Conservation (phyloP, 2,113 vertebrate species). For the Lepus timidus region DNA sequence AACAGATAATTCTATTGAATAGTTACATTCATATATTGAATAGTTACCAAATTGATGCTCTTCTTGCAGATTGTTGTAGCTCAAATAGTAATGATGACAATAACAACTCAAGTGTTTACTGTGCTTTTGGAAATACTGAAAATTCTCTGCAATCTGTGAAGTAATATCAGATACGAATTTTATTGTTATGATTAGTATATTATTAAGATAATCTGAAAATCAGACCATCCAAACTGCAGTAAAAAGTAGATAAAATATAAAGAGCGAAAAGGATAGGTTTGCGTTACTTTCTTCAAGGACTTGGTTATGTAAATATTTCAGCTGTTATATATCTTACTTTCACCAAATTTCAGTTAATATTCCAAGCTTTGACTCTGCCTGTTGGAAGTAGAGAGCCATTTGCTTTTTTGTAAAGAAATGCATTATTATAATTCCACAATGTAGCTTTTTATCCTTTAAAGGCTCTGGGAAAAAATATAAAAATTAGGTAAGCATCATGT, state of each 20-base stretch:
- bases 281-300: background rate
- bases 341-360: background rate
- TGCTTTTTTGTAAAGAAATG: background rate
- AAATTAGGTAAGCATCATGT: slow-evolving; percentile 58
- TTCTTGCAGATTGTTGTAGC: background rate
- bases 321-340: background rate
- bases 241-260: background rate
- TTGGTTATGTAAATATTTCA: background rate
- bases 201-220: background rate
- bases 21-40: background rate
- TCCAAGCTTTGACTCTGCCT: background rate
- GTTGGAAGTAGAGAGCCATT: background rate
- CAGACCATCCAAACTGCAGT: background rate
- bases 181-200: background rate
- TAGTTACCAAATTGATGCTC: background rate
- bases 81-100: background rate
- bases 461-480: slow-evolving; percentile 55
- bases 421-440: background rate
- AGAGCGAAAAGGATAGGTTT: background rate
- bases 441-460: slow-evolving; percentile 15
- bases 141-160: background rate
- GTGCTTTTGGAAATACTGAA: background rate
- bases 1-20: background rate
- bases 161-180: background rate
- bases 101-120: background rate